phyloP scores from a whole-genome alignment of 2,888 invertebrate genomes.

The Polietes domitor region DNA sequence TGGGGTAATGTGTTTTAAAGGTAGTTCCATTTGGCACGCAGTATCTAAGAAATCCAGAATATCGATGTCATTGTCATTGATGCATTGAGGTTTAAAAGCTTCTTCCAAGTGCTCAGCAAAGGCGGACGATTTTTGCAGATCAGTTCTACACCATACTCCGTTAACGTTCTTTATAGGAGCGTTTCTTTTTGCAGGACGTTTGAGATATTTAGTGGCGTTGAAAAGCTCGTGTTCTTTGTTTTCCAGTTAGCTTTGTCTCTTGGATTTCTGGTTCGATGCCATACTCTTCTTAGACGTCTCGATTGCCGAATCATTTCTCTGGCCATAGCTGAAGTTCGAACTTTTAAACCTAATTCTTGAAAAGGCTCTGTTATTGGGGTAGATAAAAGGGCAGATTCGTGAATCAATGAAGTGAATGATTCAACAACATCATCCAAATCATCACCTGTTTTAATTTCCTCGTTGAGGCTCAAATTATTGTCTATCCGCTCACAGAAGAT shows the following conservation, averaged over 20 bases:
- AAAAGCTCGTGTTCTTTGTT: conserved; percentile 1
- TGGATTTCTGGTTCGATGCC: conserved; percentile 40
- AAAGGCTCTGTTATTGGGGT: conserved; percentile 3
- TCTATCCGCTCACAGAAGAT: conserved; percentile 8
- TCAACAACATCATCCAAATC: conserved; percentile 43
- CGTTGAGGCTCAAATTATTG: background rate
- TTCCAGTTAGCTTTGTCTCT: background rate
- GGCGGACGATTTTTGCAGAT: conserved; percentile 9
- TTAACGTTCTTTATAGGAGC: conserved; percentile 29
- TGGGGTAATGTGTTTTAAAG: conserved; percentile 20
- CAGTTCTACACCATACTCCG: conserved; percentile 22
- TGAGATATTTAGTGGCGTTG: conserved; percentile 45
- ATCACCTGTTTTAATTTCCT: conserved; percentile 12
- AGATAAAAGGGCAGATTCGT: conserved; percentile 33
- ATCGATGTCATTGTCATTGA: background rate
- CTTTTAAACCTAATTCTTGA: background rate
- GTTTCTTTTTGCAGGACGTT: conserved; percentile 36
- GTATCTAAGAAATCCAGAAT: conserved; percentile 21
- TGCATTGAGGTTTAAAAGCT: background rate
- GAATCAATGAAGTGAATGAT: conserved; percentile 30
- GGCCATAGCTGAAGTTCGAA: background rate
- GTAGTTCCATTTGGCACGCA: conserved; percentile 37
- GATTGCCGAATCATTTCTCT: conserved; percentile 28
- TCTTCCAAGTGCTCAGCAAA: conserved; percentile 28
- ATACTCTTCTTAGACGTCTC: conserved; percentile 45